Evolutionary conservation across 2,113 vertebrate genomes (phyloP).

Genomic region (Amphiprion percula): DNA sequence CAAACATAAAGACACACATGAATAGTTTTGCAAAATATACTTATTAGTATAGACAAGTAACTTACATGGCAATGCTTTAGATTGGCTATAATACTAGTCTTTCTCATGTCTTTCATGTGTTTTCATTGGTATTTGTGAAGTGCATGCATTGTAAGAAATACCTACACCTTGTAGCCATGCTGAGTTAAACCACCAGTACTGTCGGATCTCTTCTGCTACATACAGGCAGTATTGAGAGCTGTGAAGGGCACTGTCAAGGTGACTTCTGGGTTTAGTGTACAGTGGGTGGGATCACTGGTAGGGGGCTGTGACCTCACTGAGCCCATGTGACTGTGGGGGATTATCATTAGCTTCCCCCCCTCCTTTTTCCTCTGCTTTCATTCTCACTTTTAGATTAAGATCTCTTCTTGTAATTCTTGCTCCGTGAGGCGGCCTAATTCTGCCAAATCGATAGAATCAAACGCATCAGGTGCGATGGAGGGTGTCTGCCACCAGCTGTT

Average conservation of each 20-base stretch:
- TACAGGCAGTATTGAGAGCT: not conserved
- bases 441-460: constrained; percentile 71
- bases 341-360: not conserved
- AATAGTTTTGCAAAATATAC: no score
- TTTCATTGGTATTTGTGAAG: not conserved
- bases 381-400: constrained; percentile 67
- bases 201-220: constrained; percentile 22
- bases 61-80: no score
- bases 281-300: not conserved
- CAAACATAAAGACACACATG: no score
- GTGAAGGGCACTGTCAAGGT: constrained; percentile 73
- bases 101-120: not conserved
- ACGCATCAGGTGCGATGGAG: constrained; percentile 57
- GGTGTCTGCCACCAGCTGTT: constrained; percentile 64
- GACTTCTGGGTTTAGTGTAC: constrained; percentile 28
- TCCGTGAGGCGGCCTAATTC: constrained; percentile 65
- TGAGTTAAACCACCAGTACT: constrained; percentile 3
- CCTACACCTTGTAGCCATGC: not conserved
- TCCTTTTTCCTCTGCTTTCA: constrained; percentile 15
- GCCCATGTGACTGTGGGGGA: not conserved
- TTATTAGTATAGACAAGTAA: no score
- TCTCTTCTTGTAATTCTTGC: constrained; percentile 78
- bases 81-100: no score
- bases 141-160: not conserved
- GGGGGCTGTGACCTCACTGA: constrained; percentile 31